phyloP scores from a whole-genome alignment of 2,797 vertebrate species.

The Siniperca obscura region DNA sequence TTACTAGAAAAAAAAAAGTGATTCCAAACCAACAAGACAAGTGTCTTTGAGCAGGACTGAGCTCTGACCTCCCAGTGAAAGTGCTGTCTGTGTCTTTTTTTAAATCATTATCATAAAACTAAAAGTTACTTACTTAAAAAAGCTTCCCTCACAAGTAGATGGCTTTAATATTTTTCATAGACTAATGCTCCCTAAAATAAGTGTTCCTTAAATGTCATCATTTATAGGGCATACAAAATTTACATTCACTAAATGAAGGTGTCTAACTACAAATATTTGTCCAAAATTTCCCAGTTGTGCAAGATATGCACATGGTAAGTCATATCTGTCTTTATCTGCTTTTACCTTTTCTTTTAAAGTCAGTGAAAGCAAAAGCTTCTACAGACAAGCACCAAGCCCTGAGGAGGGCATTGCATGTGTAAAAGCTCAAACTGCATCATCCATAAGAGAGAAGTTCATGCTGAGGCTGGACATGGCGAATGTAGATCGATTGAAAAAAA shows the following conservation, averaged over 20 bases:
- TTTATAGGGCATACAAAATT: neutral
- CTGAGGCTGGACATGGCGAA: constrained; percentile 14
- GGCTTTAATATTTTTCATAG: neutral
- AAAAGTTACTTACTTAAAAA: neutral
- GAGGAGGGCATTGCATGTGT: constrained; percentile 9
- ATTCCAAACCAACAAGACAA: neutral
- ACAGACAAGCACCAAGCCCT: neutral
- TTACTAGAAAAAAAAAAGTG: neutral
- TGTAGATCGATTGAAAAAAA: constrained; percentile 42
- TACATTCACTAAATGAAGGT: neutral
- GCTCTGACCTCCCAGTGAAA: neutral
- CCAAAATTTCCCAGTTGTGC: neutral
- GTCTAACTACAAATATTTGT: neutral
- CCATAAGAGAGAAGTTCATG: constrained; percentile 24
- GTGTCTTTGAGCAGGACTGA: neutral
- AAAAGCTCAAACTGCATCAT: constrained; percentile 43
- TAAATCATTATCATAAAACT: neutral
- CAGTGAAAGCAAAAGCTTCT: constrained; percentile 10
- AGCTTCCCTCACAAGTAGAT: neutral
- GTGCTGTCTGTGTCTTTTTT: neutral
- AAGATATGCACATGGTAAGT: neutral
- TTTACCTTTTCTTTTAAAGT: constrained; percentile 6
- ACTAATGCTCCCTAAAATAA: neutral
- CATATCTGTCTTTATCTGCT: neutral
- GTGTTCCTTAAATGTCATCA: neutral